These are phyloP conservation scores for Drosophila macrospina DNA, from an alignment of 2,888 invertebrate genomes.

Conservation along the genomic window DNA sequence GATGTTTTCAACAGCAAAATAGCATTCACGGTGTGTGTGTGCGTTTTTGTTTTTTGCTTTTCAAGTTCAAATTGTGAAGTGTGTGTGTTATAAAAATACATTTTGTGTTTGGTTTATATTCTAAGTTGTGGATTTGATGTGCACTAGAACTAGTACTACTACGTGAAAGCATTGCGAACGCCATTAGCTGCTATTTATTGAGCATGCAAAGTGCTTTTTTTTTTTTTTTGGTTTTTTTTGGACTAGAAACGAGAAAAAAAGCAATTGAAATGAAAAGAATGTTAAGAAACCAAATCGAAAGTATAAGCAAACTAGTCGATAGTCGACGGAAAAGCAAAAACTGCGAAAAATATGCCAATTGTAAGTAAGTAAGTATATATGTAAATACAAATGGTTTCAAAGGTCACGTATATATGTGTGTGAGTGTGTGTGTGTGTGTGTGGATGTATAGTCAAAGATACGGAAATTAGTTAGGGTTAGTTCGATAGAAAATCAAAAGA, in stretches of 20 bases:
- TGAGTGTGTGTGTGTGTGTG: conserved; percentile 2
- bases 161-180: conserved; percentile 68
- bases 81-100: conserved; percentile 34
- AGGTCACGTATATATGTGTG: conserved; percentile 24
- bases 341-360: conserved; percentile 57
- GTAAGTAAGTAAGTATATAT: conserved; percentile 30
- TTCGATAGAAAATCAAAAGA: conserved; percentile 25
- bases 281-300: conserved; percentile 37
- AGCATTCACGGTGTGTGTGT: conserved; percentile 41
- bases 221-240: conserved; percentile 6
- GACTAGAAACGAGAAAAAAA: conserved; percentile 33
- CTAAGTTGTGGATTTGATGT: conserved; percentile 48
- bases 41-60: conserved; percentile 25
- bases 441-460: conserved; percentile 16
- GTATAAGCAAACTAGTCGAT: no score
- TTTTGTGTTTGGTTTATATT: conserved; percentile 13
- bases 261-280: conserved; percentile 30
- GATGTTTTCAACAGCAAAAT: conserved; percentile 15
- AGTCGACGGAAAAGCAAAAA: conserved; percentile 34
- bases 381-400: conserved; percentile 39
- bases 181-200: conserved; percentile 57
- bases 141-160: conserved; percentile 51
- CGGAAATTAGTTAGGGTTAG: conserved; percentile 41
- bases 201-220: conserved; percentile 69
- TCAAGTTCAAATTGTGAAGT: conserved; percentile 43